Base-by-base conservation (phyloP, 2,888 invertebrate species). In the Trichogramma evanescens region DNA sequence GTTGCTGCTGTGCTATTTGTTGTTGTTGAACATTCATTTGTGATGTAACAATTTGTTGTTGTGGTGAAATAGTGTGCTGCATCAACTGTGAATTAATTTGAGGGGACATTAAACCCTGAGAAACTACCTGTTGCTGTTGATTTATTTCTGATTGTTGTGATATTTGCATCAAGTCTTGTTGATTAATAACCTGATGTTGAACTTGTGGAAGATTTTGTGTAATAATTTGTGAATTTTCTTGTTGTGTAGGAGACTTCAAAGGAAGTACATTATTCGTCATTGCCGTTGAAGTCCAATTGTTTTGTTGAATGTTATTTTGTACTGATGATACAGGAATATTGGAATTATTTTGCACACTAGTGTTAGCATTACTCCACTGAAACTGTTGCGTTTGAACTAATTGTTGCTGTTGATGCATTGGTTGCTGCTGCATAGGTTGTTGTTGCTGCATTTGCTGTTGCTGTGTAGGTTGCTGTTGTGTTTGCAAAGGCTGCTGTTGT, bases 11-110 rank as follows among this genome's bases (percentile, higher is more conserved):
- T 56, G 64, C 61, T 53, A 69, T 59, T 63, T 71, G 68, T 9
- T 69, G 66, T 57, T 67, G 60, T 48, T 55, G 54, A 44, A 59
- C 26, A 26, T 26, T 46, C 41, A 56, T n/a, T 39, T 75, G 67
- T 57, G 56, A 6, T 61, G 65, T 68, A 38, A 66, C 62, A 9
- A 71, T 65, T 58, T 69, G 70, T 54, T 67, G 67, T 50, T 72
- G 71, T 50, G 67, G 70, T 49, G 43, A 62, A 63, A 26, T 26
- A 26, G 69, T 63, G 68, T 68, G 78, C 62, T 74, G 74, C 9
- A 66, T 60, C 42, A 71, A 68, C 38, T 82, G 82, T 64, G 81
- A 82, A 63, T 81, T 81, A 7, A 81, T 70, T 8, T 80, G 81
- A 39, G 79, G 69, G 59, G 46, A 52, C 6, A 64, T 13, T 53